Percentiles rank a stretch among this genome's conserved stretches.
phyloP scores from a whole-genome alignment of 2,888 invertebrate genomes.

The Tolmerus cingulatus region DNA sequence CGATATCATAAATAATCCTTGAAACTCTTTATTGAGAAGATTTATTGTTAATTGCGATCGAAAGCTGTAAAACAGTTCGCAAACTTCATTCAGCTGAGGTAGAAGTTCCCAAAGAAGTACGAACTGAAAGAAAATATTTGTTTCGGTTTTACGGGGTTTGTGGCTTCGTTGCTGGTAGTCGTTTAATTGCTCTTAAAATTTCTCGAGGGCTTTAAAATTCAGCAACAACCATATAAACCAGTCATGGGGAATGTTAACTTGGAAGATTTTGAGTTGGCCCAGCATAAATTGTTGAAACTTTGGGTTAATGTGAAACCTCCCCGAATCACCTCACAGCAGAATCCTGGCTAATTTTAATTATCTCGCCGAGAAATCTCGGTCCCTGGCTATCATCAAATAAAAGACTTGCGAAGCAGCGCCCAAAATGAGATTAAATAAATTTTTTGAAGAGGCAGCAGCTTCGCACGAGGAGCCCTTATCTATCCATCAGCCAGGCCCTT shows the following conservation, averaged over 20 bases:
- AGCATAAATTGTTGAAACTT: not conserved
- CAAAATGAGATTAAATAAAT: not conserved
- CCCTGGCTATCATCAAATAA: not conserved
- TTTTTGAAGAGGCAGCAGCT: not conserved
- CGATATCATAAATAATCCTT: not conserved
- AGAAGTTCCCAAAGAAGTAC: not conserved
- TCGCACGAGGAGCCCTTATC: not conserved
- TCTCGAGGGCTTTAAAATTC: not conserved
- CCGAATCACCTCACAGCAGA: not conserved
- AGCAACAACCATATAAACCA: not conserved
- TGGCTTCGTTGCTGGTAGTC: not conserved
- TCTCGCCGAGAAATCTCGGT: not conserved
- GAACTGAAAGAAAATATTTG: not conserved
- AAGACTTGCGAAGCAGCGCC: not conserved
- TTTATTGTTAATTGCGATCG: not conserved
- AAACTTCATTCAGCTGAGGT: not conserved
- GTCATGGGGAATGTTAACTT: not conserved
- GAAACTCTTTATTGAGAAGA: not conserved
- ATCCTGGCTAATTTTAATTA: not conserved
- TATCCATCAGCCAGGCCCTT: conserved; percentile 6
- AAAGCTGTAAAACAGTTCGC: not conserved
- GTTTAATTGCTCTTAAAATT: not conserved
- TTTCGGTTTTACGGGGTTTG: not conserved
- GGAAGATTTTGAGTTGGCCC: not conserved
- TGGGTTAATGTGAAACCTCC: not conserved